Evolutionary conservation across 2,113 vertebrate genomes (phyloP).

Genomic region (Seriola quinqueradiata): DNA sequence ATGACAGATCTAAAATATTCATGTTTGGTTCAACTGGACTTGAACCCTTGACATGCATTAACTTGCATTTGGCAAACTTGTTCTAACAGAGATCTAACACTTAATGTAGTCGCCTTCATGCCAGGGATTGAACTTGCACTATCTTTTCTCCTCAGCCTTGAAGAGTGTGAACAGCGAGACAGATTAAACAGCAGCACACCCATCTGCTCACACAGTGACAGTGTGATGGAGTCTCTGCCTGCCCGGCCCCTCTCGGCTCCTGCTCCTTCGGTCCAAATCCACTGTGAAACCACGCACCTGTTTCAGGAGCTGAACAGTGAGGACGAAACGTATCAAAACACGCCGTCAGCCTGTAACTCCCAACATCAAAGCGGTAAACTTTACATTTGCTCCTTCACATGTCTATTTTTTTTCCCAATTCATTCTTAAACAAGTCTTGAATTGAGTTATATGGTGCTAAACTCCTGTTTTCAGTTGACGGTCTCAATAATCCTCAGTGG

Average conservation of each 20-base stretch:
- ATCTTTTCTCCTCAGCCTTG: constrained; percentile 26
- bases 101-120: neutral
- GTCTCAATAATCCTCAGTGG: neutral
- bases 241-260: constrained; percentile 24
- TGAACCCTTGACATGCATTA: neutral
- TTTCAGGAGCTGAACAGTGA: neutral
- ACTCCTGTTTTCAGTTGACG: constrained; percentile 41
- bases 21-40: neutral
- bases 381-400: neutral
- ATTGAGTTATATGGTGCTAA: neutral
- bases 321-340: constrained; percentile 27
- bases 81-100: neutral
- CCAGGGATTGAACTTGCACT: neutral
- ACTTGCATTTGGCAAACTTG: neutral
- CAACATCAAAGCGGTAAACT: constrained; percentile 10
- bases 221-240: neutral
- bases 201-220: constrained; percentile 8
- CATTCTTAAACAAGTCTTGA: neutral
- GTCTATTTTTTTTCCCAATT: too few species aligned
- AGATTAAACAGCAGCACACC: constrained; percentile 13
- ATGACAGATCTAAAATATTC: neutral
- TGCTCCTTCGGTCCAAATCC: neutral
- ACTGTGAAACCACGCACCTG: neutral
- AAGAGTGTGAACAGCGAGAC: constrained; percentile 42
- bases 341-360: neutral